Base-by-base conservation (phyloP, 2,888 invertebrate species). In the Camponotus fellah region DNA sequence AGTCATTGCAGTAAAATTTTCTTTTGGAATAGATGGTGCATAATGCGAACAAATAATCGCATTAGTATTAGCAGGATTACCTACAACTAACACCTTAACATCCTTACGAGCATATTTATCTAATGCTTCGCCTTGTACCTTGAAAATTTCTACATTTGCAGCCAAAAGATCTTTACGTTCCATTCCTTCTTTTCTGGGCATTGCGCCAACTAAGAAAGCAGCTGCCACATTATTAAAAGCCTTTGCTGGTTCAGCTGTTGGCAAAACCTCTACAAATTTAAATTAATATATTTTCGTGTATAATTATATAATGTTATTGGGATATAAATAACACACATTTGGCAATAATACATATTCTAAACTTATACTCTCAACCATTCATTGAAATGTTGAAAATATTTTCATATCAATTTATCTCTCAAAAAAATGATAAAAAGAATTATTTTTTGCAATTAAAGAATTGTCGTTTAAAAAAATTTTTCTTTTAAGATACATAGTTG, bases 51-150 rank as follows among this genome's bases (percentile, higher is more conserved):
- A 99, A 91, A 99, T 98, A 72, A 98, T 95, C 14, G 99, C 99
- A 95, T 99, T 99, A 4, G 99, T 99, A 95, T 99, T 99, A 26
- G 99, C 99, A 74, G 99, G 99, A 95, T 99, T 99, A 62, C 99
- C 99, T 90, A 99, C 99, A 56, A 99, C 99, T 65, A 99, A 96
- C 85, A 97, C 98, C 96, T 99, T 99, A 64, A 99, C 98, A 94
- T 97, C 97, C 93, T 99, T 99, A 91, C 97, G 98, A 49, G 99
- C 98, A 94, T 96, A 96, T 94, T 98, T 97, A 93, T 99, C 98
- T 58, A 99, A 95, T 6, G 99, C 99, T 94, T 98, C 97, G 17
- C 99, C 99, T 95, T 99, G 99, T 75, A 97, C 98, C 95, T 99
- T 99, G 95, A 99, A 99, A 94, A 99, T 99, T 95, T 98, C 98